Evolutionary conservation across 2,113 vertebrate genomes (phyloP).

Genomic region (Ailurus styani): DNA sequence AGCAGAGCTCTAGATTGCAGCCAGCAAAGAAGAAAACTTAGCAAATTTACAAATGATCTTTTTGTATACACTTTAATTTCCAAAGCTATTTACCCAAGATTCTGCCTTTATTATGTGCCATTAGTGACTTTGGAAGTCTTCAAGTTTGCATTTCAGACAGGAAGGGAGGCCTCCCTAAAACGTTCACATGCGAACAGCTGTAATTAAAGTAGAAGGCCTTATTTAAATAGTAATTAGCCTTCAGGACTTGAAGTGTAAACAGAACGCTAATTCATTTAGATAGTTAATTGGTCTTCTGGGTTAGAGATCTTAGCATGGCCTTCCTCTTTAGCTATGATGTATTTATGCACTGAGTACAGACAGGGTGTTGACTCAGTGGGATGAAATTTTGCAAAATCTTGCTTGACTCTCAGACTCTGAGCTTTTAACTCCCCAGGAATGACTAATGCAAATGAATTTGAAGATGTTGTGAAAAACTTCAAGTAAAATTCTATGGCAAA

Average conservation of each 20-base stretch:
- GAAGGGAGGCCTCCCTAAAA: conserved; percentile 25
- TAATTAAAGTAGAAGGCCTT: conserved; percentile 64
- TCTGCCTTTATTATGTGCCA: not conserved
- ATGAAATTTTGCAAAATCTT: not conserved
- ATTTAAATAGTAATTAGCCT: conserved; percentile 73
- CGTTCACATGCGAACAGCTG: conserved; percentile 53
- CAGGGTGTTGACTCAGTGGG: not conserved
- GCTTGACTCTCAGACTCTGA: not conserved
- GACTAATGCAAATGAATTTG: not conserved
- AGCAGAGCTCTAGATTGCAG: not conserved
- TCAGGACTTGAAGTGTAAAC: conserved; percentile 43
- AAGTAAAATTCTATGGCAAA: not conserved
- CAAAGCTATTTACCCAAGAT: not conserved
- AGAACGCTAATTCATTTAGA: conserved; percentile 60
- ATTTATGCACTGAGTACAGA: not conserved
- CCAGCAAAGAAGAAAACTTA: not conserved
- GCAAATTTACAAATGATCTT: not conserved
- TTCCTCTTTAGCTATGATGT: not conserved
- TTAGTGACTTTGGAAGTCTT: not conserved
- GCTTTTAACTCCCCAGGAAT: not conserved
- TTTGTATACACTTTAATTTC: not conserved
- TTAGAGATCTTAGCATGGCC: not conserved
- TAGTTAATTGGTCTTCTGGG: conserved; percentile 47
- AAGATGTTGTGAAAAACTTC: not conserved
- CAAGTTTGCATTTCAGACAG: conserved; percentile 15